Evolutionary conservation across 1,140 invertebrate genomes (phyloP), one percentile per base, ranked within the genome.

Genomic region (Eurosta solidaginis): DNA sequence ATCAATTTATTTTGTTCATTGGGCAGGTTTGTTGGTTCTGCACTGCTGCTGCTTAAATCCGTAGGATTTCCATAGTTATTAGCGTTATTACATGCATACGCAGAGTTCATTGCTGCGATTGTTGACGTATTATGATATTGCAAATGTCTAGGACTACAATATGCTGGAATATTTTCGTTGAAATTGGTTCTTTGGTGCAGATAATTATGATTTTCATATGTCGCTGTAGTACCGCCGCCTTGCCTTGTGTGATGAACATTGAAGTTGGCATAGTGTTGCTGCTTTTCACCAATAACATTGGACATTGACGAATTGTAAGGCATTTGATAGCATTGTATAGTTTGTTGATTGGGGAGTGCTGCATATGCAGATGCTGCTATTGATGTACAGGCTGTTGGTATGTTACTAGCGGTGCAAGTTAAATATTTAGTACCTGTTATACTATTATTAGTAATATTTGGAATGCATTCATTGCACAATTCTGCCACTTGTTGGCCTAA

Each of bases 191-290:
- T 20, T 7, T n/a, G 29, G 29, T 36, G 45, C 29, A 52, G 14
- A 12, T 50, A 76, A 42, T 76, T 76, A 1, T 54, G 44, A 54
- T 52, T 76, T 20, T 45, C 20, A 17, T 5, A 33, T 50, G n/a
- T 40, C 3, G 33, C 7, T 5, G 44, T 36, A 4, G 49, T 73
- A 22, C 63, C 33, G 63, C 63, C 33, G 63, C 63, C 33, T 33
- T 12, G 45, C 77, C 88, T 87, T 77, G 87, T 80, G 44, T 63
- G 45, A 4, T 68, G 59, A n/a, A n/a, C 33, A 68, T 20, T 68
- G 2, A 68, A 68, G 22, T 68, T 68, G 1, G 12, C 20, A 68
- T 68, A 68, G 5, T 27, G 75, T n/a, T 79, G 59, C 33, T 78
- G 54, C 27, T 17, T 5, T 12, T 14, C 17, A 27, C 6, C 29